These are phyloP conservation scores for Semotilus atromaculatus DNA, from an alignment of 2,797 vertebrate species.

Conservation along the genomic window DNA sequence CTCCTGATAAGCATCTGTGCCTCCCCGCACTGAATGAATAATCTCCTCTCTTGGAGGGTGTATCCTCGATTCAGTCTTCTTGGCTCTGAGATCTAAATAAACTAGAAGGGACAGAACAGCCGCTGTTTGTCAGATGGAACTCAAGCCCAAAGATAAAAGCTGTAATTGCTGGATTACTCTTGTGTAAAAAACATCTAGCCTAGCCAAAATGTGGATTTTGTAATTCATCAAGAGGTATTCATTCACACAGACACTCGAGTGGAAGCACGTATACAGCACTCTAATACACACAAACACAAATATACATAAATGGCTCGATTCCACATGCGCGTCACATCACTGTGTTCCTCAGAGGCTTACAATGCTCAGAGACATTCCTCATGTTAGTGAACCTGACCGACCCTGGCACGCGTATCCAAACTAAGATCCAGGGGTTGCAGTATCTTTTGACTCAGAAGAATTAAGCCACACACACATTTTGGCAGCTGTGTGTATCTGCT, in stretches of 20 bases:
- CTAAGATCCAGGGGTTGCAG: slow-evolving; percentile 58
- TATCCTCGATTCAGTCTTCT: slow-evolving; percentile 24
- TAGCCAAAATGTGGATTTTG: slow-evolving; percentile 31
- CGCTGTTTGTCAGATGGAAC: slow-evolving; percentile 36
- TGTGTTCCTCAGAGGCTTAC: slow-evolving; percentile 52
- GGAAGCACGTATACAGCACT: slow-evolving; percentile 18
- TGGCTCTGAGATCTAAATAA: slow-evolving; percentile 34
- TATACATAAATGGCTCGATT: slow-evolving; percentile 26
- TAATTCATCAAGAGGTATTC: slow-evolving; percentile 23
- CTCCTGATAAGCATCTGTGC: slow-evolving; percentile 59
- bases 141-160: slow-evolving; percentile 23
- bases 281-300: slow-evolving; percentile 22
- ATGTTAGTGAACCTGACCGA: slow-evolving; percentile 64
- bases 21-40: slow-evolving; percentile 27
- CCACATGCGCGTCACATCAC: slow-evolving; percentile 48
- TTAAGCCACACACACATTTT: slow-evolving; percentile 54
- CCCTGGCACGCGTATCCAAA: slow-evolving; percentile 66
- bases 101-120: slow-evolving; percentile 17
- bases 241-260: not conserved
- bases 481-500: slow-evolving; percentile 63
- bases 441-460: slow-evolving; percentile 53
- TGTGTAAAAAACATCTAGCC: slow-evolving; percentile 13
- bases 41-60: slow-evolving; percentile 35
- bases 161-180: slow-evolving; percentile 29
- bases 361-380: slow-evolving; percentile 67